These are phyloP conservation scores for Monodelphis domestica DNA, from an alignment of 2,797 vertebrate genomes.

Conservation along the genomic window DNA sequence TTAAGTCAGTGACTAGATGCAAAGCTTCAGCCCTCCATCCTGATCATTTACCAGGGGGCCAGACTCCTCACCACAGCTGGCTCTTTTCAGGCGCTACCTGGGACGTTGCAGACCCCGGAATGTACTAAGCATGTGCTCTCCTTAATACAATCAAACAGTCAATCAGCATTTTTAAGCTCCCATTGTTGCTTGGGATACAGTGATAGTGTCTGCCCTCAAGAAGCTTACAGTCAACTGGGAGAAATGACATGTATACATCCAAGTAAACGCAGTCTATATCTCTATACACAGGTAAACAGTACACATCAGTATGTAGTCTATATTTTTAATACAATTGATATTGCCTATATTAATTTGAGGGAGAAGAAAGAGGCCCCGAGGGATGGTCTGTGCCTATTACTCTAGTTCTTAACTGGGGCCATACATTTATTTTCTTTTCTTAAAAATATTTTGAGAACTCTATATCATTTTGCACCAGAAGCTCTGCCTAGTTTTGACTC, in stretches of 20 bases:
- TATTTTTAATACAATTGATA: too few relatives aligned
- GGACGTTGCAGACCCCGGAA: background rate
- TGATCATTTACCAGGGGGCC: fast-evolving
- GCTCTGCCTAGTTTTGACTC: background rate
- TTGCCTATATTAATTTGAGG: background rate
- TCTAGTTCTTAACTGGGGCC: background rate
- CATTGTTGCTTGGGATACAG: background rate
- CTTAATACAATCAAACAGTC: background rate
- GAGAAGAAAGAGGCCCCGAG: background rate
- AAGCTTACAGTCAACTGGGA: background rate
- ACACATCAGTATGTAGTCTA: too few relatives aligned
- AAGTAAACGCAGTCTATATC: background rate
- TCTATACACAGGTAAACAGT: too few relatives aligned
- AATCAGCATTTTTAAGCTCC: too few relatives aligned
- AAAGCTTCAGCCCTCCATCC: background rate
- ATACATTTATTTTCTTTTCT: background rate
- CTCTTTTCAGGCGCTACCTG: background rate
- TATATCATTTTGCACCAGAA: background rate
- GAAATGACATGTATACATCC: background rate
- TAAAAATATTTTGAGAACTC: background rate
- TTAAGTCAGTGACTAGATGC: background rate
- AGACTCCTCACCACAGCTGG: fast-evolving
- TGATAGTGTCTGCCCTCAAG: background rate
- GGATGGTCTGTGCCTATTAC: background rate
- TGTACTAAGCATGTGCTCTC: background rate